These are phyloP conservation scores for Meles meles DNA, from an alignment of 2,113 vertebrate species.

Conservation along the genomic window DNA sequence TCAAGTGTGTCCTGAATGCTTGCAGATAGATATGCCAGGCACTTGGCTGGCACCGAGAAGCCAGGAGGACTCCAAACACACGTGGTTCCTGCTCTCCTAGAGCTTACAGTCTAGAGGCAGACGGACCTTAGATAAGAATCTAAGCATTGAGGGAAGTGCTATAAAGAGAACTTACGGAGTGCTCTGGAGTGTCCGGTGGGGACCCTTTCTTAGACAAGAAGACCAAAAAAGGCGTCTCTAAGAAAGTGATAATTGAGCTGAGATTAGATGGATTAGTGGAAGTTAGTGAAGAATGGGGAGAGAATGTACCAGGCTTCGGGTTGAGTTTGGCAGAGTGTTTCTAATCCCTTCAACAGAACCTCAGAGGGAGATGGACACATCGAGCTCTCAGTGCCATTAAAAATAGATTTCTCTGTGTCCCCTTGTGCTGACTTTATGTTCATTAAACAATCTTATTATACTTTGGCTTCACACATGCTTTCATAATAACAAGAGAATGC, in stretches of 20 bases:
- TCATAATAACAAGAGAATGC: background rate
- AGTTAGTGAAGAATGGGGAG: constrained; percentile 13
- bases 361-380: background rate
- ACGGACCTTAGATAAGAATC: background rate
- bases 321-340: background rate
- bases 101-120: background rate
- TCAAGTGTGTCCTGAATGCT: background rate
- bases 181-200: background rate
- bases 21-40: background rate
- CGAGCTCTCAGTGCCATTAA: background rate
- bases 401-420: background rate
- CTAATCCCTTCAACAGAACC: constrained; percentile 33
- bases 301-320: constrained; percentile 26
- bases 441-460: background rate
- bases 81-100: background rate
- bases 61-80: background rate
- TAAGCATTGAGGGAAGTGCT: background rate
- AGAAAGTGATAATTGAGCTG: constrained; percentile 60
- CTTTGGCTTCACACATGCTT: background rate
- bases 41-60: background rate
- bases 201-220: background rate
- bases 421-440: background rate
- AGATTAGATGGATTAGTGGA: constrained; percentile 44
- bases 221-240: background rate
- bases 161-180: background rate